phyloP scores from a whole-genome alignment of 1,140 invertebrate species.

The Araneus ventricosus region DNA sequence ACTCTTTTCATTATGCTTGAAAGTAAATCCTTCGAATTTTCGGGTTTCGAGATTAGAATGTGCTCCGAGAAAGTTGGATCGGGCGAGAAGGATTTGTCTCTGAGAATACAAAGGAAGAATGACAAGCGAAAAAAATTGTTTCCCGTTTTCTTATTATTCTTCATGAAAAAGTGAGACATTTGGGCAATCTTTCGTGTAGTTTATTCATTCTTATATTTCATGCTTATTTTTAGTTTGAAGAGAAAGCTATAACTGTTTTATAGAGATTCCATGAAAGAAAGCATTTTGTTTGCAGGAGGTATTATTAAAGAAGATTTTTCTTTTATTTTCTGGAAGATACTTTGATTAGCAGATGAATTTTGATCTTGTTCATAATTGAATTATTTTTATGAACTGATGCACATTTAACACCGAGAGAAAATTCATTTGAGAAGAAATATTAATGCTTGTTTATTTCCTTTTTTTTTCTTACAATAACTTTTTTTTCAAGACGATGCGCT shows the following conservation, averaged over 20 bases:
- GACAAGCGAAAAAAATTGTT: not conserved
- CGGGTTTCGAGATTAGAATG: not conserved
- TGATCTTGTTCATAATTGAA: too few species aligned
- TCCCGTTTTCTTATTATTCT: not conserved
- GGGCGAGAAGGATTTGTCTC: not conserved
- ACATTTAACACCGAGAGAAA: too few species aligned
- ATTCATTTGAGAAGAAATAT: too few species aligned
- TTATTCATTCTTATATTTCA: not conserved
- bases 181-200: not conserved
- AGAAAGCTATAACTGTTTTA: not conserved
- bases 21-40: constrained; percentile 43
- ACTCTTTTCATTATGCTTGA: constrained; percentile 44
- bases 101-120: not conserved
- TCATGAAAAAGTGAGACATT: not conserved
- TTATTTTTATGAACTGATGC: too few species aligned
- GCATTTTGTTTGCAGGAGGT: not conserved
- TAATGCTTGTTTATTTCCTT: too few species aligned
- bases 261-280: not conserved
- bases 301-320: too few species aligned
- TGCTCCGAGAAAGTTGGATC: constrained; percentile 43
- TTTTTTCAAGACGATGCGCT: too few species aligned
- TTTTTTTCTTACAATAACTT: too few species aligned
- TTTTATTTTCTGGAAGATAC: too few species aligned
- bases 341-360: too few species aligned
- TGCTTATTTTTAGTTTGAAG: not conserved